These are phyloP conservation scores for Heptranchias perlo DNA, from an alignment of 2,113 vertebrate species.

Conservation along the genomic window DNA sequence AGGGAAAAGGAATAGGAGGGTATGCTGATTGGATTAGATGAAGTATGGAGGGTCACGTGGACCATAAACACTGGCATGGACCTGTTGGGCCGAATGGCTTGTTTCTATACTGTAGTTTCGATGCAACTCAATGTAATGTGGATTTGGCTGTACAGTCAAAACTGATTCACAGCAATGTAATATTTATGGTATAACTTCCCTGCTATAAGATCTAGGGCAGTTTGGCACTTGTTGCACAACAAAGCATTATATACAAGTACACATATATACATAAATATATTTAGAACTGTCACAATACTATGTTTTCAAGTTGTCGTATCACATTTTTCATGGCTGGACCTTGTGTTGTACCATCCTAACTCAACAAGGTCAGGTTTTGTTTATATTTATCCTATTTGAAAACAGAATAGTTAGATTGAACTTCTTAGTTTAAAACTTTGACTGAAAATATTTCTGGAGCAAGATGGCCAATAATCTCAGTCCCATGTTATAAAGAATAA, in stretches of 20 bases:
- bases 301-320: not conserved
- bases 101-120: too few species aligned
- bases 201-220: not conserved
- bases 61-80: too few species aligned
- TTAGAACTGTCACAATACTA: not conserved
- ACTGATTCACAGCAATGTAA: not conserved
- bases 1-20: too few species aligned
- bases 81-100: too few species aligned
- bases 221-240: not conserved
- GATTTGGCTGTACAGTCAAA: not conserved
- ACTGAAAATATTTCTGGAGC: not conserved
- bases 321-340: not conserved
- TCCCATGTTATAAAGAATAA: not conserved
- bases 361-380: not conserved
- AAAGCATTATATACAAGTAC: not conserved
- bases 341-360: not conserved
- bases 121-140: too few species aligned
- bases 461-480: not conserved
- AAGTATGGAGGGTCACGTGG: too few species aligned
- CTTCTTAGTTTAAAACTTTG: not conserved
- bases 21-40: too few species aligned
- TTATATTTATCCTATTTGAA: not conserved
- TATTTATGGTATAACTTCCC: not conserved
- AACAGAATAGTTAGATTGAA: not conserved
- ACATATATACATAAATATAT: not conserved